A percentile compares a stretch with the other conserved stretches of the same genome.
Evolutionary conservation across 1,140 invertebrate genomes (phyloP).

Genomic region (Aleiodes sp.): DNA sequence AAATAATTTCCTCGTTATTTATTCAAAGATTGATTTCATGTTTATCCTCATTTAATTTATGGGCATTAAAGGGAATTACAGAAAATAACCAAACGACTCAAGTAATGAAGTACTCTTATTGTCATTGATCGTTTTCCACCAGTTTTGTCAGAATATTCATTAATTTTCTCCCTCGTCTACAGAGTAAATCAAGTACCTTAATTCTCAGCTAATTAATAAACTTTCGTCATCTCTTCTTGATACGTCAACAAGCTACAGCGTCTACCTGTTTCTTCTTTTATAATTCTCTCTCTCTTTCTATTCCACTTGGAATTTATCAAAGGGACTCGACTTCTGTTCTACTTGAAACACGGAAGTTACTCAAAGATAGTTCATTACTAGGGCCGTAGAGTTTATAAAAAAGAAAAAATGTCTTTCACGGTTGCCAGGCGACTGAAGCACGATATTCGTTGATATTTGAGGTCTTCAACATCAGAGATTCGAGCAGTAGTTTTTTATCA

Average conservation of each 20-base stretch:
- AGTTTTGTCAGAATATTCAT: neutral
- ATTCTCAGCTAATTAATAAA: conserved; percentile 63
- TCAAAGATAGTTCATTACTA: conserved; percentile 16
- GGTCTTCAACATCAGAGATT: too few species aligned
- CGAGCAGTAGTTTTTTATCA: too few species aligned
- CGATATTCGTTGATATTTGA: too few species aligned
- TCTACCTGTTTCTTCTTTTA: conserved; percentile 21
- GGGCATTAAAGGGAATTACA: neutral
- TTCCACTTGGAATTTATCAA: conserved; percentile 5
- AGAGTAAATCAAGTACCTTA: conserved; percentile 44
- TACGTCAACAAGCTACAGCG: conserved; percentile 23
- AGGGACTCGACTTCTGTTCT: neutral
- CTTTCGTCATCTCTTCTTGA: conserved; percentile 57
- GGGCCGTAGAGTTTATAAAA: neutral
- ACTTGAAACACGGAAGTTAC: neutral
- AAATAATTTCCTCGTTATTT: neutral
- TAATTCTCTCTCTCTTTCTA: too few species aligned
- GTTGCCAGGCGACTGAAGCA: too few species aligned
- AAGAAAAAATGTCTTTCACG: neutral
- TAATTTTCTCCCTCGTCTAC: neutral
- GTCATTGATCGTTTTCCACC: neutral
- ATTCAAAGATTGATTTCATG: conserved; percentile 23
- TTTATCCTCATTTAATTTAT: conserved; percentile 13
- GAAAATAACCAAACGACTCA: neutral
- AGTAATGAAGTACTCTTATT: neutral